Evolutionary conservation across 2,113 vertebrate genomes (phyloP).

Genomic region (Elanus axillaris): DNA sequence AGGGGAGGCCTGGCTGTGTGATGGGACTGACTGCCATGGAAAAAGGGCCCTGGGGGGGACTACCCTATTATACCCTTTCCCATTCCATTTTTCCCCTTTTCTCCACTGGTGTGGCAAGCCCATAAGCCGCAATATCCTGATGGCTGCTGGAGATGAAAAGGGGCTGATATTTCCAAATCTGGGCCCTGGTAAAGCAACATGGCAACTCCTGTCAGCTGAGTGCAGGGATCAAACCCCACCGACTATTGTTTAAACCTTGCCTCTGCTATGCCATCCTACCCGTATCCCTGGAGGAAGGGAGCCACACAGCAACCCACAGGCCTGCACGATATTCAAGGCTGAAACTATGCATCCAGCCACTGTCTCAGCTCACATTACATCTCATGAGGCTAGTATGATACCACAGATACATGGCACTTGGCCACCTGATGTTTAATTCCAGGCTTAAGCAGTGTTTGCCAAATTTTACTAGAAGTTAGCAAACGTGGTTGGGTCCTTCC

Average conservation of each 20-base stretch:
- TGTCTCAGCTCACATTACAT: not conserved
- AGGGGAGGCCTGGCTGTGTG: not conserved
- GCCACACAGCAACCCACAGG: not conserved
- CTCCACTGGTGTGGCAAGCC: not conserved
- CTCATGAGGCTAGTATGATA: not conserved
- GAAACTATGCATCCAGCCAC: not conserved
- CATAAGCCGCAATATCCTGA: not conserved
- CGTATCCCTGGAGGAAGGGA: not conserved
- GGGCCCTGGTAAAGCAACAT: rapidly evolving
- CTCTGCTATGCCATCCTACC: not conserved
- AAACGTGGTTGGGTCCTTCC: not conserved
- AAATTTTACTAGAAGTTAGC: not conserved
- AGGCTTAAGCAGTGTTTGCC: not conserved
- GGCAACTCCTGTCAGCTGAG: not conserved
- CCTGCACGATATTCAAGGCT: not conserved
- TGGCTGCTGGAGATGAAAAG: not conserved
- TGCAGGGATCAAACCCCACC: not conserved
- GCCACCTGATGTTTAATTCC: not conserved
- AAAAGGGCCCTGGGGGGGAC: not conserved
- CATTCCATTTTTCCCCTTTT: not conserved
- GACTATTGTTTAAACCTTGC: not conserved
- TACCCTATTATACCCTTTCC: not conserved
- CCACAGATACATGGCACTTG: not conserved
- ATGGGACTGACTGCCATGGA: not conserved
- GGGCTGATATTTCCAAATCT: not conserved